Base-by-base conservation (phyloP, 2,797 vertebrate genomes). In the Strix occidentalis region DNA sequence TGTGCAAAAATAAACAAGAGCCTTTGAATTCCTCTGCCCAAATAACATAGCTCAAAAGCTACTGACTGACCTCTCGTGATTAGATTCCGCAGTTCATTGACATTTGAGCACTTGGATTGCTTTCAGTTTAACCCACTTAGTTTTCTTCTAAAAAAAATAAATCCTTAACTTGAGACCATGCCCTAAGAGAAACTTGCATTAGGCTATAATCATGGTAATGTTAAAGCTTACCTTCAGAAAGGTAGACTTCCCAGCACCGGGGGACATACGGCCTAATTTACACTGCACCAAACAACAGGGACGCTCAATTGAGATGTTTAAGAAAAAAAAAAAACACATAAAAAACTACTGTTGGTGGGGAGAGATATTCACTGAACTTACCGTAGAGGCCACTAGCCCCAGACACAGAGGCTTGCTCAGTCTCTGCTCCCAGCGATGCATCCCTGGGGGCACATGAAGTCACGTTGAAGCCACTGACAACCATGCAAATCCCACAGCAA, bases 111-210 rank as follows among this genome's bases (percentile, higher is more conserved):
- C n/a, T 37, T 37, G 56, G 45, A 41, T 54, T 43, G 41, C 46
- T 74, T 74, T 72, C 53, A 13, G 33, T 81, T 93, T 66, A 87
- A 93, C 58, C 35, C 46, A 33, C 19, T 86, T 94, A 54, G 29
- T 57, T 84, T 80, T 74, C 74, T 66, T 78, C 94, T 96, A 94
- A 90, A 93, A 93, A 96, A 95, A 97, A 80, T 90, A 88, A 96
- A 89, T 54, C 90, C 84, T 74, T 90, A 93, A 94, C 96, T 96
- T 77, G 80, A 96, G 93, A 95, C 53, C 76, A 54, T 65, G 78
- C 74, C 94, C 91, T 89, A 70, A 56, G 94, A 94, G 95, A 88
- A 84, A 71, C 64, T 69, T 35, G 11, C 78, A 86, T 84, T 85
- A 91, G 75, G 80, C 78, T 87, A 87, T 93, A 89, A 94, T 74